phyloP scores from a whole-genome alignment of 2,888 invertebrate genomes.

The Nephrotoma flavescens region DNA sequence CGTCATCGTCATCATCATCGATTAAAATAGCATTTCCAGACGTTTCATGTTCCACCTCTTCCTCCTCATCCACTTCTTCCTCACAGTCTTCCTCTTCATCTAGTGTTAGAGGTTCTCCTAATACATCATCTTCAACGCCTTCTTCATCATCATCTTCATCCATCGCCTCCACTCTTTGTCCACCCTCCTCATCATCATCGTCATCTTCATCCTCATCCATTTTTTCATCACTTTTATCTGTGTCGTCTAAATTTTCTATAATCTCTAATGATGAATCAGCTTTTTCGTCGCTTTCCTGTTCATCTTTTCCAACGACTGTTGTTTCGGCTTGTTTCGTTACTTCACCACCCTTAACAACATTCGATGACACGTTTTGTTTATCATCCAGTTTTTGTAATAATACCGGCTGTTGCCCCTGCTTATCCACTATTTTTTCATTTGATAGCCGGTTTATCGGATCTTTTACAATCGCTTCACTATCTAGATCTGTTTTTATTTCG shows the following conservation, averaged over 20 bases:
- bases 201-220: not conserved
- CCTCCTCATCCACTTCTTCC: not conserved
- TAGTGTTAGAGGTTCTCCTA: not conserved
- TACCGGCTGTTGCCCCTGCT: not conserved
- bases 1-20: not conserved
- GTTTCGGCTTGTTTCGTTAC: not conserved
- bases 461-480: not conserved
- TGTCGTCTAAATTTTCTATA: not conserved
- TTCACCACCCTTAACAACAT: not conserved
- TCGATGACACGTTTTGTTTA: not conserved
- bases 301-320: not conserved
- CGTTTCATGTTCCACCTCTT: not conserved
- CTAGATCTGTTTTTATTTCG: not conserved
- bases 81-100: not conserved
- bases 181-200: not conserved
- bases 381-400: not conserved
- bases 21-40: not conserved
- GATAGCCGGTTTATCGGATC: not conserved
- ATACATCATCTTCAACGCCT: not conserved
- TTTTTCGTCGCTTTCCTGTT: not conserved
- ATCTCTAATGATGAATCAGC: not conserved
- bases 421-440: not conserved
- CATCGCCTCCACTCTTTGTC: not conserved
- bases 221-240: not conserved
- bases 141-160: not conserved